Percentiles rank a stretch among this genome's conserved stretches.
phyloP scores from a whole-genome alignment of 2,888 invertebrate species.

The Ophioninae sp. region DNA sequence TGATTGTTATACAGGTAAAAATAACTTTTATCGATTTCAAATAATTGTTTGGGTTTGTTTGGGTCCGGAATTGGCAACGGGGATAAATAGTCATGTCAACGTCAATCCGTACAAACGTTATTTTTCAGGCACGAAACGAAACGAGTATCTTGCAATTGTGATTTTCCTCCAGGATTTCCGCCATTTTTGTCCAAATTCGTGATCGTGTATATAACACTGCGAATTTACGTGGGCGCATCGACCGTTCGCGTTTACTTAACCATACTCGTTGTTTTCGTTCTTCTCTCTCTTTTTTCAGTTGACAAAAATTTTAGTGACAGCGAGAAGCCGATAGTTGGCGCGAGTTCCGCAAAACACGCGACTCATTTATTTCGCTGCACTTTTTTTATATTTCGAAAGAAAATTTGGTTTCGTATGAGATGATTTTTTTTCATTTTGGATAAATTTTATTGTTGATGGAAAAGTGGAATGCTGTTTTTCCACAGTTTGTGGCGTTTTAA shows the following conservation, averaged over 20 bases:
- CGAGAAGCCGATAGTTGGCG: not conserved
- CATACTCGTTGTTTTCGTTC: conserved; percentile 11
- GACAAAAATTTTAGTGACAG: not conserved
- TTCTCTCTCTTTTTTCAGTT: not conserved
- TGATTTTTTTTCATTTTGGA: not conserved
- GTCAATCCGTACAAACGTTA: not conserved
- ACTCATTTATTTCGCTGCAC: not conserved
- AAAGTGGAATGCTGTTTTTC: not conserved
- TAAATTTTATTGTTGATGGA: not conserved
- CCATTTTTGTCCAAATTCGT: not conserved
- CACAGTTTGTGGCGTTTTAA: not conserved
- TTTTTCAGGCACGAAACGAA: not conserved
- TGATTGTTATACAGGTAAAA: too few species aligned
- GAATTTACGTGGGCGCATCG: not conserved
- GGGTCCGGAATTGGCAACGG: not conserved
- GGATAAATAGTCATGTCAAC: not conserved
- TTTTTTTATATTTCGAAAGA: not conserved
- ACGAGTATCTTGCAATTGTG: not conserved
- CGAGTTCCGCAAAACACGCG: not conserved
- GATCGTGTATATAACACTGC: not conserved
- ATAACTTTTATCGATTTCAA: not conserved
- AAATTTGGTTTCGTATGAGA: not conserved
- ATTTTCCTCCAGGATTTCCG: not conserved
- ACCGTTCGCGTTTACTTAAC: conserved; percentile 20
- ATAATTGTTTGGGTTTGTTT: not conserved